Evolutionary conservation across 2,797 vertebrate species (phyloP), one percentile per base, ranked within the genome.

Genomic region (Leptatherina wallacei): DNA sequence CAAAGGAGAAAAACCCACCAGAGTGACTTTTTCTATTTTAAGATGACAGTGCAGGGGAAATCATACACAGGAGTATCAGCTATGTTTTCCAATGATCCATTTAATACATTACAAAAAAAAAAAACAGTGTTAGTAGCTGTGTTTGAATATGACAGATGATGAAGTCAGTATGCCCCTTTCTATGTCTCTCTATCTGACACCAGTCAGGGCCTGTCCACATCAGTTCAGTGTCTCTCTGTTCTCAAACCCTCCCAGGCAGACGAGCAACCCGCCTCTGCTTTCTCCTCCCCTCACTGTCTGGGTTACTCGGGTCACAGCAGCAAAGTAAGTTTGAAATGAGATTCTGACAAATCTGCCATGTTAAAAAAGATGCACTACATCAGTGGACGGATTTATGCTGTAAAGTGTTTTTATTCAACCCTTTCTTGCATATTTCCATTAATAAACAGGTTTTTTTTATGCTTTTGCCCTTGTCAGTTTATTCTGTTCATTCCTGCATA

Each of bases 131-230:
- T 11, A 13, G 27, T 54, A 27, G 52, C 11, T 55, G 52, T 18
- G 52, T 47, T 35, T 67, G 3, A 55, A 22, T 51, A 51, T 56
- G 49, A 29, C 9, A 47, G 6, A 47, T 22, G 13, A 30, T 7
- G 14, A 55, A 55, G 52, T 16, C 52, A 29, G 27, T 16, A 55
- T 55, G 27, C 64, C 66, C 59, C 59, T 58, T 47, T 47, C 40
- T 61, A 9, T 54, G 38, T 65, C 40, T 16, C 40, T 16, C 14
- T 42, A 42, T 42, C 67, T 65, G 67, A 64, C 78, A 83, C 91
- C 81, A 89, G 91, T 90, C 61, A 40, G 70, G 85, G 77, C 91
- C 77, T 94, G 92, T 82, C 80, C 70, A 76, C 67, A 65, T 54
- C 54, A 65, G 49, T 44, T 55, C 30, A 69, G 40, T 3, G 42